These are phyloP conservation scores for Lordiphosa collinella DNA, from an alignment of 1,140 invertebrate genomes.

Conservation along the genomic window DNA sequence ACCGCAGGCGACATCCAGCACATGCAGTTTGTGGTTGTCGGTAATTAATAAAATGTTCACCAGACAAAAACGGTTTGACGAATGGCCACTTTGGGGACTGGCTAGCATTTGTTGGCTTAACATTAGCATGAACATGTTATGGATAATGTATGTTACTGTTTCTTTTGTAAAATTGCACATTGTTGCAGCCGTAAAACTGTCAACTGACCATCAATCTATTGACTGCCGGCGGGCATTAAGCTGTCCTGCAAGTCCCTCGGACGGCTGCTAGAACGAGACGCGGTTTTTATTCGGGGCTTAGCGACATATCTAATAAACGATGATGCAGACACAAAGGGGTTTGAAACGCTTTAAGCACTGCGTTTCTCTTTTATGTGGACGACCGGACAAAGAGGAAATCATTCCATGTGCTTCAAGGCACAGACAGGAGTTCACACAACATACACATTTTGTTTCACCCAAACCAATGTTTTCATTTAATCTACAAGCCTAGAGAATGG, in stretches of 20 bases:
- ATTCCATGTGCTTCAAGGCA: conserved; percentile 44
- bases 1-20: conserved; percentile 47
- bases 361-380: conserved; percentile 64
- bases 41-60: conserved; percentile 64
- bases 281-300: conserved; percentile 59
- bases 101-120: conserved; percentile 20
- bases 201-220: conserved; percentile 75
- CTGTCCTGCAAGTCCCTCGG: conserved; percentile 53
- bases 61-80: conserved; percentile 23
- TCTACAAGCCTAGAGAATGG: neutral
- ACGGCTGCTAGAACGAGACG: conserved; percentile 45
- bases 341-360: conserved; percentile 59
- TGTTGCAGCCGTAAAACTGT: conserved; percentile 55
- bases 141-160: conserved; percentile 1
- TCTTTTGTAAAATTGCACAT: conserved; percentile 36
- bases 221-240: conserved; percentile 54
- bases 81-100: conserved; percentile 54
- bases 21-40: conserved; percentile 60
- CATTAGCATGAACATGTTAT: conserved; percentile 52
- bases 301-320: conserved; percentile 4
- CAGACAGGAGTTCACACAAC: conserved; percentile 25
- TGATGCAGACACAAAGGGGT: conserved; percentile 68
- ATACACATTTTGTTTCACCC: no score
- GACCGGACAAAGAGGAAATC: conserved; percentile 3
- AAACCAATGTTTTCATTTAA: no score